These are phyloP conservation scores for Maniola hyperantus DNA, from an alignment of 2,888 invertebrate species.

Conservation along the genomic window DNA sequence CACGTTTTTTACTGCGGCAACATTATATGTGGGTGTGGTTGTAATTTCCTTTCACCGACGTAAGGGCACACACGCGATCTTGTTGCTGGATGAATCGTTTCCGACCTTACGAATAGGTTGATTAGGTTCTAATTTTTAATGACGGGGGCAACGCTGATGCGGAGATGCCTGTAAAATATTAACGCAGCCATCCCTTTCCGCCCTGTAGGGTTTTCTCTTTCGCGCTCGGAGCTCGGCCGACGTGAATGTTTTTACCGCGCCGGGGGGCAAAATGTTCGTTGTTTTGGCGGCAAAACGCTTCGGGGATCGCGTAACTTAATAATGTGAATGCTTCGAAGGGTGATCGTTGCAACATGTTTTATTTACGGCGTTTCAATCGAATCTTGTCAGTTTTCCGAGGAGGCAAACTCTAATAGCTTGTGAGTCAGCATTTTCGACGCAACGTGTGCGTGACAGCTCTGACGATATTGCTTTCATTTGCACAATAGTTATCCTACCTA, in stretches of 20 bases:
- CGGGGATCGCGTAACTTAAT: conserved; percentile 80
- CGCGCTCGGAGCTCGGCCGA: conserved; percentile 58
- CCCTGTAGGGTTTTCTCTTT: conserved; percentile 62
- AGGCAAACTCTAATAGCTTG: conserved; percentile 45
- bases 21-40: conserved; percentile 83
- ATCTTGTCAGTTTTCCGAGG: conserved; percentile 68
- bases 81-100: conserved; percentile 44
- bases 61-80: conserved; percentile 82
- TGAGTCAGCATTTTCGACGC: conserved; percentile 58
- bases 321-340: conserved; percentile 74
- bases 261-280: conserved; percentile 81
- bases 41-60: conserved; percentile 83
- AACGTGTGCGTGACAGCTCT: conserved; percentile 63
- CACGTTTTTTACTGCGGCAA: conserved; percentile 82
- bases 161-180: conserved; percentile 81
- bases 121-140: conserved; percentile 47
- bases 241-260: conserved; percentile 81
- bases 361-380: conserved; percentile 80
- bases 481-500: conserved; percentile 28
- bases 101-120: conserved; percentile 38
- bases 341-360: conserved; percentile 77
- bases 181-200: conserved; percentile 74
- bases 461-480: conserved; percentile 48
- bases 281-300: conserved; percentile 83
- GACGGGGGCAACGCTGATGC: conserved; percentile 56